Percentiles rank a stretch among this genome's conserved stretches.
These are phyloP conservation scores for Autographa gamma DNA, from an alignment of 2,888 invertebrate species.

Conservation along the genomic window DNA sequence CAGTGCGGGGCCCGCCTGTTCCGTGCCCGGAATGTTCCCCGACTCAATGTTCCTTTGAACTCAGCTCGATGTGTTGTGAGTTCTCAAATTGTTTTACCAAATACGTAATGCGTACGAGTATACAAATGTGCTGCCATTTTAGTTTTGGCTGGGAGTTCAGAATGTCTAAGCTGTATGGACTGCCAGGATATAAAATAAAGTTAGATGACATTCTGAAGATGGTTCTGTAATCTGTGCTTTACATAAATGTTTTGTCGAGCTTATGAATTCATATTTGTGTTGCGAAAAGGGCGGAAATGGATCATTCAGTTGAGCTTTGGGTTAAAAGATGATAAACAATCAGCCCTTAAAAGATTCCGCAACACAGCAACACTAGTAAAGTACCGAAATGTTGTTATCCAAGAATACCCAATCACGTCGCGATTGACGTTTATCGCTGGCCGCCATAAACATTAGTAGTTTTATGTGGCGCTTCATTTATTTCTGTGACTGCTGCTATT, in stretches of 20 bases:
- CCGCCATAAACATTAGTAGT: slow-evolving; percentile 61
- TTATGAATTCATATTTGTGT: neutral
- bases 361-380: slow-evolving; percentile 41
- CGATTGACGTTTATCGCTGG: slow-evolving; percentile 67
- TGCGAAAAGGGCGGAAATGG: too few species aligned
- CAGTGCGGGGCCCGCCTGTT: slow-evolving; percentile 28
- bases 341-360: slow-evolving; percentile 27
- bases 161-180: neutral
- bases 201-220: neutral
- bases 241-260: neutral
- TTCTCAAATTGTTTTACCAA: slow-evolving; percentile 22
- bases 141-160: neutral
- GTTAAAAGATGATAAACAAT: slow-evolving; percentile 11
- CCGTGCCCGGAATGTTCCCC: slow-evolving; percentile 21
- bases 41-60: slow-evolving; percentile 24
- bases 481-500: slow-evolving; percentile 38
- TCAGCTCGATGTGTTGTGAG: slow-evolving; percentile 8
- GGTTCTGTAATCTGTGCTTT: neutral
- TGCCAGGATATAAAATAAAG: neutral
- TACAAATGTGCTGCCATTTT: neutral
- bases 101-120: slow-evolving; percentile 3
- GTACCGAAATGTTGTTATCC: slow-evolving; percentile 39
- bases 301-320: neutral
- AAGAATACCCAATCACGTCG: slow-evolving; percentile 59
- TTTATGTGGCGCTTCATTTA: slow-evolving; percentile 57